Evolutionary conservation across 2,888 invertebrate species (phyloP), one percentile per base, ranked within the genome.

Genomic region (Thelaira solivaga): DNA sequence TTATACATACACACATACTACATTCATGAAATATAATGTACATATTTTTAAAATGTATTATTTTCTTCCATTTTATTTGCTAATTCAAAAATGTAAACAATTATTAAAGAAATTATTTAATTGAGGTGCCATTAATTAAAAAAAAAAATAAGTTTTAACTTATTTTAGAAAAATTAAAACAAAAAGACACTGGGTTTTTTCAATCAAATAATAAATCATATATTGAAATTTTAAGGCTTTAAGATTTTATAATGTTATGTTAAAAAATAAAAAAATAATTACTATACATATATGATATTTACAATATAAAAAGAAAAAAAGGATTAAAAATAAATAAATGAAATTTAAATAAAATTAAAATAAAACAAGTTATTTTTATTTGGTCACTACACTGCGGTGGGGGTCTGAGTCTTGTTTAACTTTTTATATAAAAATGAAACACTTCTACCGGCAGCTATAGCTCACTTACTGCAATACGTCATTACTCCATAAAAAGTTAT

Each of bases 161-260:
- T 36, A 36, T 53, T 61, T 59, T 36, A 11, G 29, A 55, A 29
- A 59, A n/a, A n/a, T n/a, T 8, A 26, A 39, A 29, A 39, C 68
- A 65, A 68, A 72, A 68, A 76, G 80, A 80, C 80, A 76, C 73
- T 49, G 29, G 64, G 65, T 76, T 76, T 71, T n/a, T n/a, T n/a
- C n/a, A n/a, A n/a, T n/a, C 41, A 64, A 61, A 72, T 49, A 8
- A 59, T 62, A 51, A 26, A 69, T n/a, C n/a, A n/a, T n/a, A n/a
- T 13, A 55, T 51, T 34, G 16, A 75, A 72, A 53, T 62, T 29
- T 34, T 34, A 41, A 13, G 6, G 6, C 26, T 74, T 65, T 78
- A 73, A 45, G 31, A 59, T 76, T 81, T 80, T 81, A 65, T 81
- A 81, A 81, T 76, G 80, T 80, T 72, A 80, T 81, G 79, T 39